Evolutionary conservation across 2,113 vertebrate genomes (phyloP).

Genomic region (Motacilla alba): DNA sequence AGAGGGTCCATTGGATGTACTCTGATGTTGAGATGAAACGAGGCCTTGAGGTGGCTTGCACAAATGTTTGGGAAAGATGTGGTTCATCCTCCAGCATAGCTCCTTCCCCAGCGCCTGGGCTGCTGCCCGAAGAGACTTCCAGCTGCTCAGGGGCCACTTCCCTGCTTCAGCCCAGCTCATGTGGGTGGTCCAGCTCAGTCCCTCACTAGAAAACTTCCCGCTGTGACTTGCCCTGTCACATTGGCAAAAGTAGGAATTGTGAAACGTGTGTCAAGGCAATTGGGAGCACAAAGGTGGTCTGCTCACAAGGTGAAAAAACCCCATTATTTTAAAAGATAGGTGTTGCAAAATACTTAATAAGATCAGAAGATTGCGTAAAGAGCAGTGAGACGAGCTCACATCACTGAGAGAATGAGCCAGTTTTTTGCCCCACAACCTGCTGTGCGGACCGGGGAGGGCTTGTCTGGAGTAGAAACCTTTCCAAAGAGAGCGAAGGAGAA

Average conservation of each 20-base stretch:
- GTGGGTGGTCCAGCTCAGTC: neutral
- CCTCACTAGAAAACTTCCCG: neutral
- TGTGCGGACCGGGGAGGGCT: neutral
- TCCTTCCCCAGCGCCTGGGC: neutral
- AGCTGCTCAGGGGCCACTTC: neutral
- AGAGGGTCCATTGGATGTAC: neutral
- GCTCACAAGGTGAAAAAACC: neutral
- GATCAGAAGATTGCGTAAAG: neutral
- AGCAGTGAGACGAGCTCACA: neutral
- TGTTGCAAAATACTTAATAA: neutral
- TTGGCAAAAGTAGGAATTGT: neutral
- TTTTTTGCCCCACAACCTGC: neutral
- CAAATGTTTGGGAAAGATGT: neutral
- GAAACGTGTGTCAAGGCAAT: neutral
- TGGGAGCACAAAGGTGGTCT: neutral
- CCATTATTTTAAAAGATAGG: neutral
- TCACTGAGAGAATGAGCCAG: neutral
- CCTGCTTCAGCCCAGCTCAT: fast-evolving
- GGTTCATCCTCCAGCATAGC: neutral
- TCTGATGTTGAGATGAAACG: fast-evolving
- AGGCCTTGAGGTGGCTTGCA: fast-evolving
- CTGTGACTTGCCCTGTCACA: neutral
- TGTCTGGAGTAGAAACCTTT: neutral
- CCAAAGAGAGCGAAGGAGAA: neutral
- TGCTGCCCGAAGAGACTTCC: neutral